Base-by-base conservation (phyloP, 2,797 vertebrate genomes). In the Scleropages formosus region DNA sequence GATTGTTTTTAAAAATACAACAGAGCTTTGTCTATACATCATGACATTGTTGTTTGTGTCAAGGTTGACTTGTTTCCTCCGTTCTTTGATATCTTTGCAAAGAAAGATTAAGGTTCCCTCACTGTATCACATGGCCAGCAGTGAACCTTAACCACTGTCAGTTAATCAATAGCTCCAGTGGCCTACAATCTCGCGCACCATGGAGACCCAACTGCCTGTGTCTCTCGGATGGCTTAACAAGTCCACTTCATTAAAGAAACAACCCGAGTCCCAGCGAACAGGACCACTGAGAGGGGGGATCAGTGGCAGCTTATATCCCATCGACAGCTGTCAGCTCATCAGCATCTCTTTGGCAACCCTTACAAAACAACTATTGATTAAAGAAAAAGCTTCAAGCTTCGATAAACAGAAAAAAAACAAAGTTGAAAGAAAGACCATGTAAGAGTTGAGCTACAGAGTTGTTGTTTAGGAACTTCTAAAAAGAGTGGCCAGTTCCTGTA, bases 251-350 rank as follows among this genome's bases (percentile, higher is more conserved):
- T 90, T 91, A 87, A 85, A 86, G 85, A 78, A 76, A 75, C 79
- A 86, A 77, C 59, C 77, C 83, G 51, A 73, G 68, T 78, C 62
- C 53, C 49, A 31, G 70, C 78, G 80, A 78, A 80, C 81, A 64
- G 46, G 39, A 69, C 22, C 69, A 51, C 65, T 75, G 64, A 77
- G 77, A 78, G 46, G 70, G 39, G 75, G 81, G 84, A 89, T 88
- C 81, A 89, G 80, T 79, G 1, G 68, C 47, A 85, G 83, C 82
- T 89, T 89, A 86, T 86, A 80, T 84, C 82, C 82, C 82, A 83
- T 78, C 77, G 78, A 88, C 88, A 88, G 89, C 89, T 90, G 89
- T 88, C 85, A 75, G 83, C 85, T 86, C 86, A 76, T 87, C 84
- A 81, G 81, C 77, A 53, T 47, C 27, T 79, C 24, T 64, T 80